Evolutionary conservation across 2,888 invertebrate genomes (phyloP).

Genomic region (Marronus borbonicus): DNA sequence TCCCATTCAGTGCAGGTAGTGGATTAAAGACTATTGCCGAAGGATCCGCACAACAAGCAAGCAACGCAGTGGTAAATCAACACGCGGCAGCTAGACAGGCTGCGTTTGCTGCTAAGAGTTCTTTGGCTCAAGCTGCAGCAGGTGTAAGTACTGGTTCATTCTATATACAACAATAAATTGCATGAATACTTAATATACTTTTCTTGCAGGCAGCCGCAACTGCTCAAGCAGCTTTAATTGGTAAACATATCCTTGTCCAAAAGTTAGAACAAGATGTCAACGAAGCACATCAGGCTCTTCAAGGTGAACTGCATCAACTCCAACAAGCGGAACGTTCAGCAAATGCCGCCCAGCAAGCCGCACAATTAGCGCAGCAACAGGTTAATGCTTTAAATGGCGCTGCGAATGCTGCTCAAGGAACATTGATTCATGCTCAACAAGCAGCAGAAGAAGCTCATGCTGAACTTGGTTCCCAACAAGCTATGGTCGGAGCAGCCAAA

Average conservation of each 20-base stretch:
- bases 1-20: slow-evolving; percentile 73
- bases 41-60: slow-evolving; percentile 80
- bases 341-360: slow-evolving; percentile 81
- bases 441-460: slow-evolving; percentile 83
- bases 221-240: slow-evolving; percentile 78
- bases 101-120: slow-evolving; percentile 80
- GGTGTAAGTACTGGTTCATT: slow-evolving; percentile 28
- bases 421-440: slow-evolving; percentile 83
- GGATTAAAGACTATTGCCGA: slow-evolving; percentile 78
- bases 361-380: slow-evolving; percentile 72
- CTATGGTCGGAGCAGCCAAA: slow-evolving; percentile 84
- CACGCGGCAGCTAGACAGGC: slow-evolving; percentile 81
- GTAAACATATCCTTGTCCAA: slow-evolving; percentile 73
- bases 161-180: no score
- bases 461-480: slow-evolving; percentile 81
- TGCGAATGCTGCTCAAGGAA: slow-evolving; percentile 83
- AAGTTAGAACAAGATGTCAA: slow-evolving; percentile 82
- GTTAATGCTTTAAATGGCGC: slow-evolving; percentile 83
- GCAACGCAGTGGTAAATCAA: slow-evolving; percentile 77
- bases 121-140: slow-evolving; percentile 64
- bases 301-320: slow-evolving; percentile 82
- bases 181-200: neutral
- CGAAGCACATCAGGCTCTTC: slow-evolving; percentile 80
- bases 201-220: slow-evolving; percentile 75
- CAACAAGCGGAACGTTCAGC: slow-evolving; percentile 83